Evolutionary conservation across 2,113 vertebrate species (phyloP).

Genomic region (Verasper variegatus): DNA sequence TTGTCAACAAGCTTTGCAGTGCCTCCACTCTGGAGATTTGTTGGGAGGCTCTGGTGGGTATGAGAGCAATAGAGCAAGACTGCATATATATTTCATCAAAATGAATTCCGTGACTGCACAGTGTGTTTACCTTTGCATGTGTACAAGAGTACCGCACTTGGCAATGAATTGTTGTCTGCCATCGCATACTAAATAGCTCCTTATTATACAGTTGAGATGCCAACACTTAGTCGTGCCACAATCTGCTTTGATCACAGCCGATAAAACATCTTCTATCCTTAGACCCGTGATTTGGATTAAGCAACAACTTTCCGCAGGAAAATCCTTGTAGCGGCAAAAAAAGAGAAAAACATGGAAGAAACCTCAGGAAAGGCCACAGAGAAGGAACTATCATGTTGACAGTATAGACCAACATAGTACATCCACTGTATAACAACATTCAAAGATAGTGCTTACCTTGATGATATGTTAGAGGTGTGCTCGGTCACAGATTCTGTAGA

Average conservation of each 20-base stretch:
- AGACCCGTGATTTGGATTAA: background rate
- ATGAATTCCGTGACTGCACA: slow-evolving; percentile 17
- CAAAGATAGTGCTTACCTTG: no score
- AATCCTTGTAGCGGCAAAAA: background rate
- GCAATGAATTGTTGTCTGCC: slow-evolving; percentile 1
- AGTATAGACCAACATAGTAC: no score
- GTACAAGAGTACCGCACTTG: background rate
- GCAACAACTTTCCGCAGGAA: background rate
- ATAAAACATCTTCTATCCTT: background rate
- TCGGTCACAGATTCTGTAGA: no score
- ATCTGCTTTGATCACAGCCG: background rate
- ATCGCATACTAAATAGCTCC: background rate
- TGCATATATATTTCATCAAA: slow-evolving; percentile 43
- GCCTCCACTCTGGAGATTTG: slow-evolving; percentile 43
- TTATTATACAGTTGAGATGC: background rate
- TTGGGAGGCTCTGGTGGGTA: background rate
- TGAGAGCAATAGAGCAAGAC: background rate
- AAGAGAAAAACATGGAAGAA: background rate
- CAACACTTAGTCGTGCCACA: background rate
- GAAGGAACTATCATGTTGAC: background rate
- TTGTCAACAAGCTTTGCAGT: slow-evolving; percentile 15
- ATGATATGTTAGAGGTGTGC: no score
- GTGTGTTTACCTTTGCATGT: background rate
- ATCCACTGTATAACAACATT: no score
- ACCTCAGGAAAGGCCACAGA: background rate